phyloP scores from a whole-genome alignment of 2,888 invertebrate genomes.

The Rapana venosa region DNA sequence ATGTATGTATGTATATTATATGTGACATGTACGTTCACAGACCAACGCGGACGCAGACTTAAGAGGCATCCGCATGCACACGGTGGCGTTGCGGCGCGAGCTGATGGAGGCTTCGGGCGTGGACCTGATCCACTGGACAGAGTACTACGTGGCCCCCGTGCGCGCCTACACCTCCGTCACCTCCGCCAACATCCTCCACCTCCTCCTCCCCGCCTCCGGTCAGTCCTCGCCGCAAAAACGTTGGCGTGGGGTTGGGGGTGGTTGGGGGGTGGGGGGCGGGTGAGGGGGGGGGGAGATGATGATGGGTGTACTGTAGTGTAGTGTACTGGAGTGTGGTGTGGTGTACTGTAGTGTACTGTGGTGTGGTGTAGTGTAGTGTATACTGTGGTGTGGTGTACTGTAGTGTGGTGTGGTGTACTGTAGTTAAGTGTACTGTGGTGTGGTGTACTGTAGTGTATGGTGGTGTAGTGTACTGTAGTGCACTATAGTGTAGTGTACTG shows the following conservation, averaged over 20 bases:
- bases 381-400: too few species aligned
- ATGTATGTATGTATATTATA: too few species aligned
- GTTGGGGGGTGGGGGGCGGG: not conserved
- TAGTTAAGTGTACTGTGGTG: too few species aligned
- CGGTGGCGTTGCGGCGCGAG: conserved; percentile 69
- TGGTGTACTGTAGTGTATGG: too few species aligned
- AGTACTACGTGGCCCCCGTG: conserved; percentile 71
- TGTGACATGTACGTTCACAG: conserved; percentile 52
- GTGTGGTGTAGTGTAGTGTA: too few species aligned
- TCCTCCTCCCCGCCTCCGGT: conserved; percentile 58
- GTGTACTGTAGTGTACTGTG: too few species aligned
- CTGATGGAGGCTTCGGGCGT: conserved; percentile 64
- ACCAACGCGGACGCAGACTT: conserved; percentile 64
- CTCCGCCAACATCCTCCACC: conserved; percentile 69
- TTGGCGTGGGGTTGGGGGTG: not conserved
- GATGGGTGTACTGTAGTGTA: too few species aligned
- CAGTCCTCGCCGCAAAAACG: not conserved
- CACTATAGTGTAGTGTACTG: too few species aligned
- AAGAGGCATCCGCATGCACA: conserved; percentile 68
- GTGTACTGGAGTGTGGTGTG: too few species aligned
- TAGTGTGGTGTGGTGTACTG: too few species aligned
- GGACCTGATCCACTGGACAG: conserved; percentile 72
- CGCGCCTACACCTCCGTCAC: conserved; percentile 72
- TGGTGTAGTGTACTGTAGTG: too few species aligned
- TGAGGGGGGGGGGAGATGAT: too few species aligned